Evolutionary conservation across 2,888 invertebrate species (phyloP), one percentile per base, ranked within the genome.

Genomic region (Machimus rusticus): DNA sequence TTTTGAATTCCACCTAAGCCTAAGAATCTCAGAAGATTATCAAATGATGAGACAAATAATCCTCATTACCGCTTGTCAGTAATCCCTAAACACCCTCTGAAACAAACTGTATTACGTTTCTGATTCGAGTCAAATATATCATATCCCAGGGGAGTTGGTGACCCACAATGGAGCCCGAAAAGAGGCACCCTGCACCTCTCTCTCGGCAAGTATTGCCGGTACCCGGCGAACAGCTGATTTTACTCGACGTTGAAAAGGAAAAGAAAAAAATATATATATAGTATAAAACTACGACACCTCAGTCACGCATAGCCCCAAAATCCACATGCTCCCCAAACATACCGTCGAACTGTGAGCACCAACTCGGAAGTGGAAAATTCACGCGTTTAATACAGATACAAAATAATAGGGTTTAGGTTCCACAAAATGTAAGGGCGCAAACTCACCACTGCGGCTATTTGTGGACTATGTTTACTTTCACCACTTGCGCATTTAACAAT

Each of bases 171-270:
- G 16, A 51, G 5, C 23, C 23, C 23, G 5, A 19, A 66, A 66
- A 66, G 28, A 23, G 28, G 23, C 66, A 51, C 51, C 51, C n/a
- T 51, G 6, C 19, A 5, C 51, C 51, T 51, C 51, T 51, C 51
- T 6, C 51, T 46, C 43, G 9, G 4, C n/a, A 51, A 51, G n/a
- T n/a, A 51, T n/a, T n/a, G 51, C 51, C 51, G n/a, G 51, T 78
- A 90, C 2, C 66, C 9, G n/a, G 89, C 89, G 88, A 39, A 78
- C 78, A 78, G 78, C 78, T 78, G 78, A 78, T 78, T 78, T 78
- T 78, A 78, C 78, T 76, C 76, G 34, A 19, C 34, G 74, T 74
- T 28, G 14, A 28, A 28, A 74, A 74, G 19, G 37, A 19, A 46
- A 16, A 46, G 12, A 46, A 46, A 14, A 46, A 46, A 46, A 43